Conservation (phyloP, 2,888 invertebrate genomes). For the Cheilosia scutellata region DNA sequence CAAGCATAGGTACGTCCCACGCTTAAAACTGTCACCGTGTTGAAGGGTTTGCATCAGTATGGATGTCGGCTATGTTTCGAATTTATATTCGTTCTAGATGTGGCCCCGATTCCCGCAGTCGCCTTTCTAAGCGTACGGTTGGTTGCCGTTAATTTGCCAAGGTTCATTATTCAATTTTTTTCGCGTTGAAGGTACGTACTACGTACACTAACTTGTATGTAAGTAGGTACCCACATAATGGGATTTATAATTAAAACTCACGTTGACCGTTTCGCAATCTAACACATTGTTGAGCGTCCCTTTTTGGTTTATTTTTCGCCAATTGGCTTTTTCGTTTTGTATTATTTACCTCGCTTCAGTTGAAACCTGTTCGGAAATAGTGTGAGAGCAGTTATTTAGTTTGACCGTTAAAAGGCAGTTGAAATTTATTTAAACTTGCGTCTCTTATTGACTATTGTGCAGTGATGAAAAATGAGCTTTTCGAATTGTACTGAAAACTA, state of each 20-base stretch:
- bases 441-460: neutral
- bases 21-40: neutral
- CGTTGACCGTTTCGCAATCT: constrained; percentile 68
- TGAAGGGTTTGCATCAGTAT: neutral
- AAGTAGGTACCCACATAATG: constrained; percentile 39
- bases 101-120: neutral
- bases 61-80: constrained; percentile 4
- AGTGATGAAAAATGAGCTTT: too few species aligned
- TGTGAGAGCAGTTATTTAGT: constrained; percentile 35
- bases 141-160: neutral
- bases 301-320: constrained; percentile 50
- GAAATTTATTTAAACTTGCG: constrained; percentile 33
- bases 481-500: too few species aligned
- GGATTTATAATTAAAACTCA: constrained; percentile 65
- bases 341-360: constrained; percentile 33
- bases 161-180: neutral
- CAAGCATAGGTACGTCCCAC: neutral
- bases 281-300: constrained; percentile 80
- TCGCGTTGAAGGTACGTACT: neutral
- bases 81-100: constrained; percentile 10
- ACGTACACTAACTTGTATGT: neutral
- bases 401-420: constrained; percentile 61
- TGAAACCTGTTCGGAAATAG: constrained; percentile 52
- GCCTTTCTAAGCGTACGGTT: neutral
- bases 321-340: constrained; percentile 39